Evolutionary conservation across 2,113 vertebrate genomes (phyloP).

Genomic region (Telmatochromis sp.): DNA sequence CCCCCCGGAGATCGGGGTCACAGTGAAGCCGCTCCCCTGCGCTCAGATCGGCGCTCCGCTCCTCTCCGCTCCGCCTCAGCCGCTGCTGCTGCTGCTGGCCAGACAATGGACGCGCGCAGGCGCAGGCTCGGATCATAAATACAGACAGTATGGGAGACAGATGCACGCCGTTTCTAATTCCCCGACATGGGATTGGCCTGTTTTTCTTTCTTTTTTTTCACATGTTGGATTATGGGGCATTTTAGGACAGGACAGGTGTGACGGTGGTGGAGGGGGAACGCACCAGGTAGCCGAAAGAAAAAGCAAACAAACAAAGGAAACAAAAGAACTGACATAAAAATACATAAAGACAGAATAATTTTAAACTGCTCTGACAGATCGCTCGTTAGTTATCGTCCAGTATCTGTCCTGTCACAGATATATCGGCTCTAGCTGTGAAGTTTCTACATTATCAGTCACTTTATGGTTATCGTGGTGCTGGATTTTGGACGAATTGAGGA

Average conservation of each 20-base stretch:
- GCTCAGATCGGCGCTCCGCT: constrained; percentile 34
- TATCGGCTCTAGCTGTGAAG: rapidly evolving
- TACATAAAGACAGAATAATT: rapidly evolving
- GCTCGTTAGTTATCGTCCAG: neutral
- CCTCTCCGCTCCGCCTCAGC: constrained; percentile 4
- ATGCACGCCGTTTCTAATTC: neutral
- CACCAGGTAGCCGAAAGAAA: neutral
- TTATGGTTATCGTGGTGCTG: neutral
- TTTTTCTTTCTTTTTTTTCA: neutral
- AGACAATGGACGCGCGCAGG: constrained; percentile 69
- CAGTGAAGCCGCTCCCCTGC: constrained; percentile 53
- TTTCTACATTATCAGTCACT: neutral
- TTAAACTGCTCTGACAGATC: neutral
- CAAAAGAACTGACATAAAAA: neutral
- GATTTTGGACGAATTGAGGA: neutral
- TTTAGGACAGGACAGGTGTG: neutral
- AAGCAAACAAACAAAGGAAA: neutral
- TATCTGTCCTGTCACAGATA: neutral
- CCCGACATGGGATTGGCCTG: neutral
- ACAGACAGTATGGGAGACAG: constrained; percentile 20
- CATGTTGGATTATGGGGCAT: neutral
- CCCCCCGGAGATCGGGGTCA: constrained; percentile 55
- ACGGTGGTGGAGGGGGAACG: neutral
- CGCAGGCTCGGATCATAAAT: constrained; percentile 64
- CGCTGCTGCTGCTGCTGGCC: constrained; percentile 31